These are phyloP conservation scores for Synergus itoensis DNA, from an alignment of 2,888 invertebrate species.

Conservation along the genomic window DNA sequence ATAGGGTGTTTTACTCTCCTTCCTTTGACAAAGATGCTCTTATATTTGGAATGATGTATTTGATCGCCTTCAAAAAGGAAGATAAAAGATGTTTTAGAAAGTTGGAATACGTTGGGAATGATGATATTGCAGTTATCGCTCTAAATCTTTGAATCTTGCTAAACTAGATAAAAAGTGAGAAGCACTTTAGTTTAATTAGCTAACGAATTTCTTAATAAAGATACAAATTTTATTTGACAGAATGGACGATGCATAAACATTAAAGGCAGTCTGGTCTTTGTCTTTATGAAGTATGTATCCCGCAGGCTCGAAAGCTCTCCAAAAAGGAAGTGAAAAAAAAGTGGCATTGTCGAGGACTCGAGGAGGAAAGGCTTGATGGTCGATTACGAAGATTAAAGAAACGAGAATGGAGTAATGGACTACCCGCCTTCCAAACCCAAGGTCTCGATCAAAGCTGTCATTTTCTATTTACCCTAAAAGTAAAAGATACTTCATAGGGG, in stretches of 20 bases:
- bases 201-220: background rate
- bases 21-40: background rate
- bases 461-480: background rate
- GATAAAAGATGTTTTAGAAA: background rate
- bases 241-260: background rate
- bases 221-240: background rate
- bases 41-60: background rate
- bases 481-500: background rate
- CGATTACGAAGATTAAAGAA: constrained; percentile 11
- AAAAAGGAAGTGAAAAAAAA: background rate
- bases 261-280: background rate
- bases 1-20: background rate
- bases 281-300: background rate
- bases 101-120: too few relatives aligned
- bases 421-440: background rate
- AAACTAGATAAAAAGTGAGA: too few relatives aligned
- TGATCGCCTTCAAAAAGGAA: background rate
- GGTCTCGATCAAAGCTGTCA: constrained; percentile 7
- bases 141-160: too few relatives aligned
- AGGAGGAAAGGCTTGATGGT: background rate
- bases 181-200: too few relatives aligned
- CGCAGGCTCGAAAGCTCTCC: background rate
- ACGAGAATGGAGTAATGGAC: background rate
- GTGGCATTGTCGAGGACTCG: background rate
- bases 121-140: too few relatives aligned